Percentiles rank a stretch among this genome's conserved stretches.
Evolutionary conservation across 2,797 vertebrate genomes (phyloP).

Genomic region (Cossypha polioptera): DNA sequence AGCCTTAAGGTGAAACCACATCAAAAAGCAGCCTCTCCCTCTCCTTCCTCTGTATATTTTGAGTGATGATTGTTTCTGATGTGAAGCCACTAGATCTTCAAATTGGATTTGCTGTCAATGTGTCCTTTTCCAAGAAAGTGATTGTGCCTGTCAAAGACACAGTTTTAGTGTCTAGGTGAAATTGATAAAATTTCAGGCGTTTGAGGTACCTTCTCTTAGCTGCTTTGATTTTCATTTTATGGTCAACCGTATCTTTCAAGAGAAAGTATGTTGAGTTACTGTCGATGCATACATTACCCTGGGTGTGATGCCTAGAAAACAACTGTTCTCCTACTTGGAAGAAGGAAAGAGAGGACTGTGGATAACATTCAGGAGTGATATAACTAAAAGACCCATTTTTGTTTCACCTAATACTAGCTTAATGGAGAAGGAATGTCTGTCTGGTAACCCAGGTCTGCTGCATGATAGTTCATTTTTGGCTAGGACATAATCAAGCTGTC

Average conservation of each 20-base stretch:
- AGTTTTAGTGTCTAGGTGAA: not conserved
- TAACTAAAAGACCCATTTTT: not conserved
- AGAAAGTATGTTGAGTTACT: not conserved
- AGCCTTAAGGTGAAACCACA: not conserved
- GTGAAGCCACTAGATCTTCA: not conserved
- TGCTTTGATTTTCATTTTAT: not conserved
- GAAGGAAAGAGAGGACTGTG: not conserved
- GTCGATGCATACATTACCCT: not conserved
- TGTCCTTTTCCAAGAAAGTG: not conserved
- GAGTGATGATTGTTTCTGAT: not conserved
- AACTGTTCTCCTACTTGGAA: not conserved
- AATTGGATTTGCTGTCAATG: not conserved
- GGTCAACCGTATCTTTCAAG: not conserved
- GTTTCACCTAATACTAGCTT: not conserved
- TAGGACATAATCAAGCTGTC: conserved; percentile 57
- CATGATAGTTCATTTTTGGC: conserved; percentile 30
- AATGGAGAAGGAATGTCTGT: not conserved
- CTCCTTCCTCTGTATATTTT: not conserved
- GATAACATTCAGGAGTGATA: not conserved
- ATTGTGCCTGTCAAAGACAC: not conserved
- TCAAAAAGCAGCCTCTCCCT: not conserved
- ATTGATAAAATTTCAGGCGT: not conserved
- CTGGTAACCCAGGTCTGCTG: not conserved
- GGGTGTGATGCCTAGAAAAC: not conserved
- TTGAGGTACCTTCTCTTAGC: not conserved